phyloP scores from a whole-genome alignment of 2,888 invertebrate genomes.

The Neoscelio sp. region DNA sequence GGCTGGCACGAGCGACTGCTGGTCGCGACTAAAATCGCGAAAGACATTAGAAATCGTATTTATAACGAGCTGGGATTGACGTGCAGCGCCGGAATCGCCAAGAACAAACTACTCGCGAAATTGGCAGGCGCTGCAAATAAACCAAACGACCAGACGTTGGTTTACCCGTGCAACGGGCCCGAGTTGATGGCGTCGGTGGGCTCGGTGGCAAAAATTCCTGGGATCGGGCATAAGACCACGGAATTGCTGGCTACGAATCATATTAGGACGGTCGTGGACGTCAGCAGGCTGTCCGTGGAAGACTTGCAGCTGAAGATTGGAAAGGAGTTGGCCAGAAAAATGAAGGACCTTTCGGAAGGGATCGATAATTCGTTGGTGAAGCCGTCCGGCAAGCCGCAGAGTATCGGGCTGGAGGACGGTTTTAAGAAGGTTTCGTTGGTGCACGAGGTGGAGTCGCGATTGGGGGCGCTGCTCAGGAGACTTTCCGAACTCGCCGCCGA shows the following conservation, averaged over 20 bases:
- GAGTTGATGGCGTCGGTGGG: constrained; percentile 87
- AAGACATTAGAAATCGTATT: constrained; percentile 89
- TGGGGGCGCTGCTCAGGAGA: constrained; percentile 88
- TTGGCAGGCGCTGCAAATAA: constrained; percentile 89
- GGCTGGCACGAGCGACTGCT: constrained; percentile 89
- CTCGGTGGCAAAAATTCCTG: constrained; percentile 88
- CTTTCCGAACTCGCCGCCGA: constrained; percentile 89
- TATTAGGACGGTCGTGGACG: constrained; percentile 87
- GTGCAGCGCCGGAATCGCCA: constrained; percentile 92
- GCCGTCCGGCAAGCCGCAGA: constrained; percentile 90
- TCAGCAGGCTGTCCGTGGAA: constrained; percentile 87
- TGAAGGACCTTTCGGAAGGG: constrained; percentile 90
- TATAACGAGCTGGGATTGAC: constrained; percentile 89
- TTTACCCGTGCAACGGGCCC: constrained; percentile 88
- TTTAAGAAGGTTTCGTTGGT: constrained; percentile 89
- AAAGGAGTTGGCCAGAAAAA: constrained; percentile 87
- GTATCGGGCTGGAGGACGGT: constrained; percentile 92
- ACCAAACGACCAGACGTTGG: constrained; percentile 92
- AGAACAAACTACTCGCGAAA: constrained; percentile 93
- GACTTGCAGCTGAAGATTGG: constrained; percentile 86
- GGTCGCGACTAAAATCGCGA: constrained; percentile 90
- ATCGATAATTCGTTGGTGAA: constrained; percentile 90
- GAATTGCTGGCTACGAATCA: constrained; percentile 87
- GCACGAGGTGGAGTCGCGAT: constrained; percentile 89
- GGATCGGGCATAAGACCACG: constrained; percentile 89